Evolutionary conservation across 1,140 invertebrate genomes (phyloP).

Genomic region (Palaemon carinicauda): DNA sequence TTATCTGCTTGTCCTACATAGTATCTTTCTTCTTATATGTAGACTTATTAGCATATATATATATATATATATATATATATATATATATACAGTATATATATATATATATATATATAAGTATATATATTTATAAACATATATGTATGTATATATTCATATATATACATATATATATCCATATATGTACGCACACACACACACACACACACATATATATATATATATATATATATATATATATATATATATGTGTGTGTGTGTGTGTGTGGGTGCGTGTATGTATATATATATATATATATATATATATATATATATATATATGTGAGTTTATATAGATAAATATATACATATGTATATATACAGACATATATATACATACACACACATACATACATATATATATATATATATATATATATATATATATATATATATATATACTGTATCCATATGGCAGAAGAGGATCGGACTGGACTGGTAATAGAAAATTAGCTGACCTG

Average conservation of each 20-base stretch:
- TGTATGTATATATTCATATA: background rate
- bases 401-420: background rate
- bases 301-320: too few species aligned
- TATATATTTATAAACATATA: slow-evolving; percentile 2
- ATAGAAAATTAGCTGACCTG: too few species aligned
- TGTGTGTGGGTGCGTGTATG: too few species aligned
- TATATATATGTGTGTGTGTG: background rate
- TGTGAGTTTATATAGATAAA: background rate
- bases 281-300: too few species aligned
- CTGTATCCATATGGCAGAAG: background rate
- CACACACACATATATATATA: background rate
- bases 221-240: background rate
- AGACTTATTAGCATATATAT: too few species aligned
- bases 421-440: background rate
- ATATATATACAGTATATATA: background rate
- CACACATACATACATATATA: background rate
- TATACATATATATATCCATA: background rate
- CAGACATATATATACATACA: background rate
- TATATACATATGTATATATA: background rate
- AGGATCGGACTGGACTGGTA: too few species aligned
- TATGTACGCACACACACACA: background rate
- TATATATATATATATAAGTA: background rate
- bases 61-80: background rate
- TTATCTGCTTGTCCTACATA: too few species aligned
- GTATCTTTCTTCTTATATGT: too few species aligned